Conservation (phyloP, 2,113 vertebrate species). For the Protobothrops mucrosquamatus region DNA sequence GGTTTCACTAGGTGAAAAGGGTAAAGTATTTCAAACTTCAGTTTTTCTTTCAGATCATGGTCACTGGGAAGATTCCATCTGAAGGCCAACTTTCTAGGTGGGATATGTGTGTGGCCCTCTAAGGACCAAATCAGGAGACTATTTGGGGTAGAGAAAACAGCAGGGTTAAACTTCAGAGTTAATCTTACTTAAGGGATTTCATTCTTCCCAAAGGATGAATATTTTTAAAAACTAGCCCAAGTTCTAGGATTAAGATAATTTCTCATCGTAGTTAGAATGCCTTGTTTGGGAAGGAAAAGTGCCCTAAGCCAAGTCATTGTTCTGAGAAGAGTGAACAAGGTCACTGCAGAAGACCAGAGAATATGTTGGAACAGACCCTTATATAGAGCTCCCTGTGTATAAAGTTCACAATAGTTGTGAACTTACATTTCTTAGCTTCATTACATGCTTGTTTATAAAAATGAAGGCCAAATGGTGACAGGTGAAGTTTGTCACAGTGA, state of each 20-base stretch:
- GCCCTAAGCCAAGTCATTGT: background rate
- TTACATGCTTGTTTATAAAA: background rate
- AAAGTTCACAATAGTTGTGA: background rate
- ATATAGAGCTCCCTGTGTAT: background rate
- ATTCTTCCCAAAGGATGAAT: slow-evolving; percentile 6
- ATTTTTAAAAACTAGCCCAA: slow-evolving; percentile 2
- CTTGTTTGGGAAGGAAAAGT: background rate
- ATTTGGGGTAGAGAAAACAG: background rate
- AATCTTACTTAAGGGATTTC: background rate
- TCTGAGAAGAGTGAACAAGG: slow-evolving; percentile 1
- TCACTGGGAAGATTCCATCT: background rate
- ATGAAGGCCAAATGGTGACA: background rate
- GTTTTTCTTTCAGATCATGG: background rate
- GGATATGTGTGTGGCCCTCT: background rate
- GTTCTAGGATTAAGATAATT: background rate
- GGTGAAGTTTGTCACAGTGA: background rate
- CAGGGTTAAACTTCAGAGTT: background rate
- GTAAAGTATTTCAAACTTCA: background rate
- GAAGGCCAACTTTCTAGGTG: background rate
- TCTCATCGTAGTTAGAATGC: background rate
- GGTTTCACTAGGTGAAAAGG: background rate
- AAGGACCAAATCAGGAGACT: background rate
- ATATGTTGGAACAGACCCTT: background rate
- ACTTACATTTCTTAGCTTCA: background rate
- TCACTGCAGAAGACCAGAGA: background rate